These are phyloP conservation scores for Neogobius melanostomus DNA, from an alignment of 2,113 vertebrate genomes.

Conservation along the genomic window DNA sequence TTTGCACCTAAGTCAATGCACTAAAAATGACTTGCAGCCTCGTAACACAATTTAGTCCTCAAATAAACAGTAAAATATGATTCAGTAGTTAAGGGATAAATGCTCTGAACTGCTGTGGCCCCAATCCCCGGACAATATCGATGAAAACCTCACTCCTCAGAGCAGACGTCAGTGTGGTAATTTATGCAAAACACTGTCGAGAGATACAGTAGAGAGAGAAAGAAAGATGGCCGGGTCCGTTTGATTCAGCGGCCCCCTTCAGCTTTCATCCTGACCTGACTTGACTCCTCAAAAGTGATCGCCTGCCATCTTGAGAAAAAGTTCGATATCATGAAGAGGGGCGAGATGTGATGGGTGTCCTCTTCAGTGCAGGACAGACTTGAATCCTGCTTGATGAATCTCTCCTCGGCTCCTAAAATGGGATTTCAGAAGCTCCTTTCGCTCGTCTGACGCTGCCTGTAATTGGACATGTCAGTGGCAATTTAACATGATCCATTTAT, in stretches of 20 bases:
- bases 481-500: constrained; percentile 78
- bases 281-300: constrained; percentile 17
- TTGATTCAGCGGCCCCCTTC: neutral
- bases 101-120: constrained; percentile 37
- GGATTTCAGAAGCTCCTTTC: constrained; percentile 60
- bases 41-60: too few relatives aligned
- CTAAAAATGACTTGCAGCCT: too few relatives aligned
- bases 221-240: neutral
- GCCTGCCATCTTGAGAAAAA: constrained; percentile 26
- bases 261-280: neutral
- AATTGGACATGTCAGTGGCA: constrained; percentile 77
- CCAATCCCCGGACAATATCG: constrained; percentile 21
- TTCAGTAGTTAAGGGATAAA: neutral
- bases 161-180: constrained; percentile 23
- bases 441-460: constrained; percentile 72
- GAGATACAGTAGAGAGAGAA: neutral
- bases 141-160: constrained; percentile 18
- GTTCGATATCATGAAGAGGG: constrained; percentile 43
- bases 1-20: too few relatives aligned
- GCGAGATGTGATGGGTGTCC: constrained; percentile 44
- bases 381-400: constrained; percentile 65
- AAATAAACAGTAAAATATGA: too few relatives aligned
- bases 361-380: constrained; percentile 46
- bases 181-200: constrained; percentile 14
- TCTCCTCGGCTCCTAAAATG: constrained; percentile 53